Evolutionary conservation across 2,797 vertebrate genomes (phyloP), one percentile per base, ranked within the genome.

Genomic region (Miichthys miiuy): DNA sequence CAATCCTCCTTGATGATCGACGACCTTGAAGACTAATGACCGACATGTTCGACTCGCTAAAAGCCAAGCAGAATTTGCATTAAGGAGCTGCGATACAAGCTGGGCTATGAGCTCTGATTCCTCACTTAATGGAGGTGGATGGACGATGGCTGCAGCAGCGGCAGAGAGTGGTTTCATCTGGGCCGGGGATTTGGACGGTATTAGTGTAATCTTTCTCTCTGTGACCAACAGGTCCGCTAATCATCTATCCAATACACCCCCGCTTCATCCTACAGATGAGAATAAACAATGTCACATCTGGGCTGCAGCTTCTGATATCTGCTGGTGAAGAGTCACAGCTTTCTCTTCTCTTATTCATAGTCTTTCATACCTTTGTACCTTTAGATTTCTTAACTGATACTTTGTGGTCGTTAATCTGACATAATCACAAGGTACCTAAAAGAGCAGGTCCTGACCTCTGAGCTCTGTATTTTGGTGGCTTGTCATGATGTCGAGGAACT

Each of bases 141-240:
- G 65, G 47, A 7, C 21, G 2, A 4, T 1, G 16, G 46, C 44
- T 30, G 5, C 57, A 7, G 20, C 6, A 0, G 18, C 9, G 0
- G 30, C 50, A 1, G 21, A 46, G 63, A 47, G 74, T 10, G 65
- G 9, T 80, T 83, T 70, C 34, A 89, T 89, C 68, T 68, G 75
- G 11, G 67, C 72, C 5, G 46, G 8, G 85, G 89, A 85, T 90
- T 91, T 87, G 48, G 21, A 72, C 27, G 50, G 81, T 25, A 90
- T 91, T 90, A 91, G 51, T 79, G 42, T 90, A 89, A 92, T 92
- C 92, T 88, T 76, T 38, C 67, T 65, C 64, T 79, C 72, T 41
- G 85, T 70, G 81, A 75, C 72, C 82, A 79, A 86, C 81, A 86
- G 87, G 81, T 87, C 81, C 6, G 30, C 60, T 80, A 62, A 27